These are phyloP conservation scores for Xenopus borealis DNA, from an alignment of 2,113 vertebrate species.

Conservation along the genomic window DNA sequence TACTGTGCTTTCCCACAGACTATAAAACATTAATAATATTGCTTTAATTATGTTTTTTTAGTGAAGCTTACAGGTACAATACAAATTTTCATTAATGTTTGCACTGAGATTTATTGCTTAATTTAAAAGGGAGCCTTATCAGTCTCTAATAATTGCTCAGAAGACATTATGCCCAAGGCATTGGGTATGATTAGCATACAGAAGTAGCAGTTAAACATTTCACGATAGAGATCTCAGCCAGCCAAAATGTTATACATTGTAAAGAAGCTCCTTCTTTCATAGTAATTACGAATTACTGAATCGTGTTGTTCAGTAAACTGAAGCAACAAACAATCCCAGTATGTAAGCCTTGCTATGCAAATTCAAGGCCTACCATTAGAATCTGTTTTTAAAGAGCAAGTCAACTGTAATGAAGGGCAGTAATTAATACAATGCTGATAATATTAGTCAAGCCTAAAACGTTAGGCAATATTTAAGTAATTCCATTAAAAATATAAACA, in stretches of 20 bases:
- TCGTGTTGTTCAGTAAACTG: too few relatives aligned
- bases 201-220: slow-evolving; percentile 31
- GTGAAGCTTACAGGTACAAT: slow-evolving; percentile 45
- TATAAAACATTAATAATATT: slow-evolving; percentile 11
- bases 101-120: slow-evolving; percentile 39
- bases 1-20: too few relatives aligned
- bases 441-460: too few relatives aligned
- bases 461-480: too few relatives aligned
- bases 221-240: slow-evolving; percentile 19
- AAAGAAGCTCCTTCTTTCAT: neutral
- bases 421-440: too few relatives aligned
- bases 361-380: too few relatives aligned
- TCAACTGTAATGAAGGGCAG: too few relatives aligned
- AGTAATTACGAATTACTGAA: neutral
- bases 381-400: too few relatives aligned
- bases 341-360: too few relatives aligned
- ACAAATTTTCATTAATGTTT: slow-evolving; percentile 41
- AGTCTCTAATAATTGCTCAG: slow-evolving; percentile 38
- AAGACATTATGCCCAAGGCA: slow-evolving; percentile 19
- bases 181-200: slow-evolving; percentile 24
- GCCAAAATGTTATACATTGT: slow-evolving; percentile 11
- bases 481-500: too few relatives aligned
- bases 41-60: slow-evolving; percentile 41
- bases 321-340: too few relatives aligned
- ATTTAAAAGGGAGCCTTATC: slow-evolving; percentile 40